Evolutionary conservation across 2,797 vertebrate species (phyloP).

Genomic region (Schizopygopsis malacanthus): DNA sequence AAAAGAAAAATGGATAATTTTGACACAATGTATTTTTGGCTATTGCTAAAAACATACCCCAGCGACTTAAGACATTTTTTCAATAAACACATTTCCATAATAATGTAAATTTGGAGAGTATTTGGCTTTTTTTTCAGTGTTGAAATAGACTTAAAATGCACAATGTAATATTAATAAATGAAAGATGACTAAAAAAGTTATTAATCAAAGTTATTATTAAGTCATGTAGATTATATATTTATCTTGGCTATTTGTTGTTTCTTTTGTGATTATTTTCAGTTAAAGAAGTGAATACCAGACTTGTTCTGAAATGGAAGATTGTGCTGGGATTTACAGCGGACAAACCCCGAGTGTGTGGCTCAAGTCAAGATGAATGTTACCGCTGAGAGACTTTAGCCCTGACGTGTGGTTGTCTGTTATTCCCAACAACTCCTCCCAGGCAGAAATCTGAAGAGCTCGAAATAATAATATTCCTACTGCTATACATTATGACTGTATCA

Average conservation of each 20-base stretch:
- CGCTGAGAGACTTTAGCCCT: slow-evolving; percentile 47
- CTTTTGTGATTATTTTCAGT: slow-evolving; percentile 8
- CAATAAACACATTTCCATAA: no score
- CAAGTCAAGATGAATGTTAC: slow-evolving; percentile 54
- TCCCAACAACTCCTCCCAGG: slow-evolving; percentile 30
- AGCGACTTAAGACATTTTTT: no score
- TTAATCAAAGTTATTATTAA: no score
- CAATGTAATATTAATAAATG: neutral
- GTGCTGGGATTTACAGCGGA: neutral
- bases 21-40: no score
- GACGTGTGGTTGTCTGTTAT: slow-evolving; percentile 47
- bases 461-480: slow-evolving; percentile 15
- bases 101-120: neutral
- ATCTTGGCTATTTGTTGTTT: neutral
- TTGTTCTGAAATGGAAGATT: slow-evolving; percentile 26
- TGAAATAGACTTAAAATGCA: neutral
- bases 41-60: no score
- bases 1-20: no score
- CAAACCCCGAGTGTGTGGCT: slow-evolving; percentile 39
- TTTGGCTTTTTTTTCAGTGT: neutral
- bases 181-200: neutral
- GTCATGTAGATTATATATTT: neutral
- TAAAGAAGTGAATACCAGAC: neutral
- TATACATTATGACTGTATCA: neutral
- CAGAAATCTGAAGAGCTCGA: slow-evolving; percentile 42